Conservation (phyloP, 2,797 vertebrate genomes). For the Brotula barbata region DNA sequence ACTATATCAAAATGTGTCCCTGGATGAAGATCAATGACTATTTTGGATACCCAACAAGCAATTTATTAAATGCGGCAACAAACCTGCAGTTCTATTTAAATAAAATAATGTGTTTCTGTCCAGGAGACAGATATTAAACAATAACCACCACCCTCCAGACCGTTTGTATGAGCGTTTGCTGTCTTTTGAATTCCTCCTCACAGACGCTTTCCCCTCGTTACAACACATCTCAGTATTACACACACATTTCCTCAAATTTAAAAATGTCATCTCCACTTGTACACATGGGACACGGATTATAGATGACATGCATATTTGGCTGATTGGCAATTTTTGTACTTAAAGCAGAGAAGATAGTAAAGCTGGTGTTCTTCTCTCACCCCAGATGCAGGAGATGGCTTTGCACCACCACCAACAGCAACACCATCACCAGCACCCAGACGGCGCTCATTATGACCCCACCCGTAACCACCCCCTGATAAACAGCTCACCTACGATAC, state of each 20-base stretch:
- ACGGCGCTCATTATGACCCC: constrained; percentile 88
- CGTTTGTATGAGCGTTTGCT: constrained; percentile 12
- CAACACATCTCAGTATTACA: background rate
- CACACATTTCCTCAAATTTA: constrained; percentile 36
- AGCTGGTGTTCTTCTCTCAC: constrained; percentile 85
- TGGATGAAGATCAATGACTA: too few species aligned
- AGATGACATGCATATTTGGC: constrained; percentile 57
- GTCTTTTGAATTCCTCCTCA: constrained; percentile 3
- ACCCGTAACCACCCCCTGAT: constrained; percentile 89
- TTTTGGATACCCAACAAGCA: too few species aligned
- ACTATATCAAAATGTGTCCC: too few species aligned
- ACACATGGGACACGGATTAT: constrained; percentile 22
- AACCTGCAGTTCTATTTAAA: constrained; percentile 1
- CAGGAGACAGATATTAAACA: constrained; percentile 20
- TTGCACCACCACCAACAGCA: constrained; percentile 77
- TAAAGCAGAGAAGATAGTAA: constrained; percentile 72
- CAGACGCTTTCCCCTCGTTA: constrained; percentile 28
- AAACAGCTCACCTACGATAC: constrained; percentile 88
- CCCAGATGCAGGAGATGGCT: constrained; percentile 97
- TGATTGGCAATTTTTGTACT: constrained; percentile 66
- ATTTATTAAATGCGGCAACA: background rate
- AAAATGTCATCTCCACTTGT: constrained; percentile 47
- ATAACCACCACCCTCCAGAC: constrained; percentile 17
- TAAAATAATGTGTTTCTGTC: constrained; percentile 8
- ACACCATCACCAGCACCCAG: constrained; percentile 77